Conservation (phyloP, 2,888 invertebrate species). For the Nemotelus pantherinus region DNA sequence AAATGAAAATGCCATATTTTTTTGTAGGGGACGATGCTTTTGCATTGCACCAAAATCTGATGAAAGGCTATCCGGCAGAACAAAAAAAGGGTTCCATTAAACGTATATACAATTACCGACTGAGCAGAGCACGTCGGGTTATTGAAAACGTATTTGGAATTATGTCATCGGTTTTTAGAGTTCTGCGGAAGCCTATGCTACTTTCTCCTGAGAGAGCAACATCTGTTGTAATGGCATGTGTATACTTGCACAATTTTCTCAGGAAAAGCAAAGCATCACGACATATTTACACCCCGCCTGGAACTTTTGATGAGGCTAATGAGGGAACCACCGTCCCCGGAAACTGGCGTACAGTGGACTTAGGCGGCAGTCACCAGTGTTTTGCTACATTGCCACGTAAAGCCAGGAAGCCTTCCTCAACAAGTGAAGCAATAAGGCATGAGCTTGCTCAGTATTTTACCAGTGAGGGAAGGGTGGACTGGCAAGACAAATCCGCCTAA, state of each 20-base stretch:
- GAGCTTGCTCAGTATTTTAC: no score
- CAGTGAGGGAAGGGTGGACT: no score
- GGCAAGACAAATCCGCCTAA: no score
- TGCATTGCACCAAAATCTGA: background rate
- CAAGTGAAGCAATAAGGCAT: no score
- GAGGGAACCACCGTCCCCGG: no score
- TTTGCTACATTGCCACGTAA: no score
- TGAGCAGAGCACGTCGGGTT: constrained; percentile 7
- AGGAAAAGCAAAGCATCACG: background rate
- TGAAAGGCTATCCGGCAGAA: background rate
- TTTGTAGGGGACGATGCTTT: constrained; percentile 32
- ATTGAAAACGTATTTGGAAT: constrained; percentile 2
- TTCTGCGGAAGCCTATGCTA: background rate
- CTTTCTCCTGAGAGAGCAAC: background rate
- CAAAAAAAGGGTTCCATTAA: background rate
- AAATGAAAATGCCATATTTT: constrained; percentile 26
- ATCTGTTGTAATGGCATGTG: background rate
- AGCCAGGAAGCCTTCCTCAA: no score
- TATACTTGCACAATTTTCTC: background rate
- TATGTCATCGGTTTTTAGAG: background rate
- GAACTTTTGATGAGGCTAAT: no score
- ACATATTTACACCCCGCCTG: background rate
- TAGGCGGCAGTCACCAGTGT: no score
- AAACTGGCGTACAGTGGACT: no score
- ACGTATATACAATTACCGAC: background rate